Evolutionary conservation across 2,888 invertebrate species (phyloP).

Genomic region (Rhagophthalmus giganteus): DNA sequence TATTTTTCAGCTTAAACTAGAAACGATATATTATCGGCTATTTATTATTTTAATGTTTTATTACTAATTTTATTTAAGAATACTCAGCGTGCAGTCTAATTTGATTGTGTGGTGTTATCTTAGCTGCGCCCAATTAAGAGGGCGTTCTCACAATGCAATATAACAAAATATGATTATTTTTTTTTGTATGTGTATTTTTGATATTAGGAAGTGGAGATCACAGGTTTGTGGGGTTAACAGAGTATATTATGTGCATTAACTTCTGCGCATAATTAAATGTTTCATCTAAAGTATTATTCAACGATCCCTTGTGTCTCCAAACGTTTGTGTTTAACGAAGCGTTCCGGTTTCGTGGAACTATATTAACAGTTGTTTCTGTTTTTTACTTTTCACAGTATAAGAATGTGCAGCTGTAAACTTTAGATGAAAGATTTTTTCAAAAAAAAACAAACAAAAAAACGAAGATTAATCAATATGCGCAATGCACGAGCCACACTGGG

Average conservation of each 20-base stretch:
- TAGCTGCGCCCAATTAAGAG: slow-evolving; percentile 25
- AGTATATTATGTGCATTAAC: slow-evolving; percentile 24
- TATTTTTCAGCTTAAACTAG: slow-evolving; percentile 43
- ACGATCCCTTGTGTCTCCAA: too few relatives aligned
- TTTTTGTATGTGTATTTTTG: slow-evolving; percentile 53
- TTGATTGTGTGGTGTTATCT: slow-evolving; percentile 57
- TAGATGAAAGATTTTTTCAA: too few relatives aligned
- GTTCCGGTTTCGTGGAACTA: too few relatives aligned
- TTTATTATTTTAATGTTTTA: slow-evolving; percentile 49
- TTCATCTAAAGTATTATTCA: slow-evolving; percentile 2
- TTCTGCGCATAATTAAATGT: slow-evolving; percentile 3
- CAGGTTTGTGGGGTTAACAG: slow-evolving; percentile 53
- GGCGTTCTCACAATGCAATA: slow-evolving; percentile 38
- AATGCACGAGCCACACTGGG: slow-evolving; percentile 44
- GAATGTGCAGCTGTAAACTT: too few relatives aligned
- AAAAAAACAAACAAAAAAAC: too few relatives aligned
- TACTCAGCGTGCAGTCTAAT: slow-evolving; percentile 58
- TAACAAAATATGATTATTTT: slow-evolving; percentile 52
- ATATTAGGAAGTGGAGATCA: slow-evolving; percentile 57
- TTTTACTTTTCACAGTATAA: too few relatives aligned
- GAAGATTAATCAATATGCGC: too few relatives aligned
- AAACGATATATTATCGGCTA: slow-evolving; percentile 51
- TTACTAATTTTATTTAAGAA: slow-evolving; percentile 56
- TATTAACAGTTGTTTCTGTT: too few relatives aligned
- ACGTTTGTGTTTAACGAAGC: too few relatives aligned